Evolutionary conservation across 2,113 vertebrate species (phyloP), one percentile per base, ranked within the genome.

Genomic region (Macaca nemestrina): DNA sequence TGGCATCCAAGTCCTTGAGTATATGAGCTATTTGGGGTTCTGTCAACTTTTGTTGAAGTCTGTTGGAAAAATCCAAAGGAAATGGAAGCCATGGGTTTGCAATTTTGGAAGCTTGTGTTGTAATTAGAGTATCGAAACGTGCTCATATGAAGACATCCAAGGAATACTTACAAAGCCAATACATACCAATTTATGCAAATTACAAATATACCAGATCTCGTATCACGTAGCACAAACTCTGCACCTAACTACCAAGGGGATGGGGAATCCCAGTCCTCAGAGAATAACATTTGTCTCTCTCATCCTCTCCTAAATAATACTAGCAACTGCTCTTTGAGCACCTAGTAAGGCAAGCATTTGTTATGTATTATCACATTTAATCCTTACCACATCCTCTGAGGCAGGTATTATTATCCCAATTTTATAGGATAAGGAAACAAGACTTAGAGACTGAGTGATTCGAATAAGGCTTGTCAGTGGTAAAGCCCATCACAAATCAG

Each of bases 1-100:
- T 10, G 86, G 59, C 18, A 64, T 89, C 48, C 78, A 80, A 73
- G 43, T 80, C 32, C 9, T 52, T 50, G 64, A 85, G 32, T 72
- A 40, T 55, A 92, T 68, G 59, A 93, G 35, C 61, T 83, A 35
- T 75, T 72, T 35, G 79, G 79, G 17, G 5, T 3, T 80, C 18
- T 61, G 3, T 43, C 35, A 61, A 85, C 50, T 59, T 93, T 82
- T 45, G 11, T 70, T 92, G 59, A 38, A 61, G 27, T 88, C n/a
- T 81, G 97, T 88, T 67, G 23, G 78, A 97, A 48, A 92, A 67
- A 95, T 87, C 35, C n/a, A 32, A 95, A 95, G 94, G 70, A 81
- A 81, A 70, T 48, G 10, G 43, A 95, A 75, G n/a, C 18, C 35
- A 43, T 5, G 1, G 32, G 2, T 57, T 32, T 14, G 84, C 43